These are phyloP conservation scores for Nomada lathburiana DNA, from an alignment of 2,888 invertebrate species.

Conservation along the genomic window DNA sequence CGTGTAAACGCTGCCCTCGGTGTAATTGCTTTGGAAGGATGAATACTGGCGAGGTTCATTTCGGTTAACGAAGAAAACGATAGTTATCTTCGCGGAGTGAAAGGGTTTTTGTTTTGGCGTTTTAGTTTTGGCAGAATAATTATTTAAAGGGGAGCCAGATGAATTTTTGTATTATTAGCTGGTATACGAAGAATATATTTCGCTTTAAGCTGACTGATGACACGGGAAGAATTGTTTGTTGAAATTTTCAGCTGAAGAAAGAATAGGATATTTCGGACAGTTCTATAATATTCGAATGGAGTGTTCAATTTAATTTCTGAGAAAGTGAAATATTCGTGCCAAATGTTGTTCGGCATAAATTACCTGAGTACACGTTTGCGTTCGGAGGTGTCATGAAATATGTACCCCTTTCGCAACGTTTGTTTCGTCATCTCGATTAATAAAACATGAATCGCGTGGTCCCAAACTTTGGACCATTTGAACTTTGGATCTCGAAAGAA, in stretches of 20 bases:
- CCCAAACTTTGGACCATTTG: neutral
- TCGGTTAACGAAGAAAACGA: neutral
- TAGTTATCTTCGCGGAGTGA: neutral
- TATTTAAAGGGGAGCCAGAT: neutral
- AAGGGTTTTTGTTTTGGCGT: neutral
- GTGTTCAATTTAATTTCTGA: too few species aligned
- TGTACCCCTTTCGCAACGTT: too few species aligned
- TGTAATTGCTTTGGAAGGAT: conserved; percentile 13
- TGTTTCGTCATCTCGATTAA: neutral
- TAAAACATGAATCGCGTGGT: neutral
- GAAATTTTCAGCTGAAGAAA: too few species aligned
- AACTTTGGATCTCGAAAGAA: neutral
- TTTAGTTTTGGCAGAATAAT: neutral
- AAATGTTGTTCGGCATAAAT: too few species aligned
- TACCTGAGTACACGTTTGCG: too few species aligned
- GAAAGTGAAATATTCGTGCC: too few species aligned
- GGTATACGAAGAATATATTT: too few species aligned
- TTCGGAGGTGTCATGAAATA: too few species aligned
- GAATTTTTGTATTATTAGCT: neutral
- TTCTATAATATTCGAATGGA: too few species aligned
- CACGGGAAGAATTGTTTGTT: too few species aligned
- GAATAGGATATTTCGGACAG: too few species aligned
- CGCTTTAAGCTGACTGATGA: too few species aligned
- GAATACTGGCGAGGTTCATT: neutral
- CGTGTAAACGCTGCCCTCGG: neutral